These are phyloP conservation scores for Cyclophora punctaria DNA, from an alignment of 2,888 invertebrate genomes.

Conservation along the genomic window DNA sequence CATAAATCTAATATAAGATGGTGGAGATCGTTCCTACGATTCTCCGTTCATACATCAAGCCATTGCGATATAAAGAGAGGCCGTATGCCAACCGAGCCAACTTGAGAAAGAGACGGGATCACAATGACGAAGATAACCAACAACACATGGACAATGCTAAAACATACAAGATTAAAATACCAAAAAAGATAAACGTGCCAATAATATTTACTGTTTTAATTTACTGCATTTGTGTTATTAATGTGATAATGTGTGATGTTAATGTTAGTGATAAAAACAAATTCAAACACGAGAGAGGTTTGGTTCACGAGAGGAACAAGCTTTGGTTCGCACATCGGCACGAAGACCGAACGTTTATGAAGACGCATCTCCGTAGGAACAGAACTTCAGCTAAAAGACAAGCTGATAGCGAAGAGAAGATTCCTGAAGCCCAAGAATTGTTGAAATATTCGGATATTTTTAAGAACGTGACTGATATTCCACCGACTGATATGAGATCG, in stretches of 20 bases:
- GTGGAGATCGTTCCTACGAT: constrained; percentile 64
- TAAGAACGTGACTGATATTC: constrained; percentile 42
- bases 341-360: constrained; percentile 30
- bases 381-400: constrained; percentile 36
- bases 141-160: constrained; percentile 59
- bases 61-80: constrained; percentile 34
- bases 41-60: constrained; percentile 43
- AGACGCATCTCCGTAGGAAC: constrained; percentile 31
- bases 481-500: constrained; percentile 25
- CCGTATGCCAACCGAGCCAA: constrained; percentile 37
- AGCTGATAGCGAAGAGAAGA: constrained; percentile 37
- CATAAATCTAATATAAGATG: constrained; percentile 56
- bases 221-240: constrained; percentile 57
- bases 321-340: constrained; percentile 35
- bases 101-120: constrained; percentile 38
- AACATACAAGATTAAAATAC: constrained; percentile 59
- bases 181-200: constrained; percentile 27
- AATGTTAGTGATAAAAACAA: constrained; percentile 56
- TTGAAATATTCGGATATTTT: constrained; percentile 47
- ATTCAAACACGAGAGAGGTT: constrained; percentile 25
- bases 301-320: constrained; percentile 31
- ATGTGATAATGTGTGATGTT: constrained; percentile 72
- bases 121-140: constrained; percentile 26
- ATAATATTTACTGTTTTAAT: constrained; percentile 48
- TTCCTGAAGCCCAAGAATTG: constrained; percentile 38